Conservation (phyloP, 2,888 invertebrate species). For the Clistopyga incitator region DNA sequence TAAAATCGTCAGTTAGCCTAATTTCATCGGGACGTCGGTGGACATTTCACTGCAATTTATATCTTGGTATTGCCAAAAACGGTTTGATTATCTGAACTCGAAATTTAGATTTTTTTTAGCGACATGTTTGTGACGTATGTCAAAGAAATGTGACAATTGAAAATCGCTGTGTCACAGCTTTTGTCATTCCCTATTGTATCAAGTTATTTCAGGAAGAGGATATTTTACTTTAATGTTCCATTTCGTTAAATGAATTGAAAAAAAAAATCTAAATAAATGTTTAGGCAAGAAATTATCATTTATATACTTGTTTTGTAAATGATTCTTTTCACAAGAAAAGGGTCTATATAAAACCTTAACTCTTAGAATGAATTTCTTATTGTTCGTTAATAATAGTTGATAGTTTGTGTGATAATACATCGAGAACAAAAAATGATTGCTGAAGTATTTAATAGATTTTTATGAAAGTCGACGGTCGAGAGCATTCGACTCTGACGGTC, state of each 20-base stretch:
- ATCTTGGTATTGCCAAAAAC: neutral
- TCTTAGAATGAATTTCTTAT: too few species aligned
- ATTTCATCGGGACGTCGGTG: constrained; percentile 45
- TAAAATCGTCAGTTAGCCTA: constrained; percentile 61
- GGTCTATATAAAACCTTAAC: too few species aligned
- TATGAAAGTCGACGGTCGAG: neutral
- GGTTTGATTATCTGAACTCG: constrained; percentile 15
- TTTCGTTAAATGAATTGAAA: too few species aligned
- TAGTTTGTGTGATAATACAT: neutral
- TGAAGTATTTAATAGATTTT: neutral
- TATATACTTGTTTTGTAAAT: too few species aligned
- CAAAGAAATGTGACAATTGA: constrained; percentile 9
- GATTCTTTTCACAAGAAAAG: too few species aligned
- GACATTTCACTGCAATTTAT: constrained; percentile 51
- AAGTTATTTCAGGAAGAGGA: neutral
- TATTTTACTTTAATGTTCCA: too few species aligned
- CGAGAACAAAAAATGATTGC: neutral
- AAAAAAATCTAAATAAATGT: too few species aligned
- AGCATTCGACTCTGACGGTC: neutral
- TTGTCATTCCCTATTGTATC: constrained; percentile 2
- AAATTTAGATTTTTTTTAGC: constrained; percentile 46
- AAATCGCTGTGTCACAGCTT: constrained; percentile 16
- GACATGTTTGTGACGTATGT: constrained; percentile 32
- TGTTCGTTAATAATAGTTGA: neutral
- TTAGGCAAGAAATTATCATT: too few species aligned